Percentiles rank a stretch among this genome's conserved stretches.
Conservation (phyloP, 2,888 invertebrate genomes). For the Rhamnusium bicolor region DNA sequence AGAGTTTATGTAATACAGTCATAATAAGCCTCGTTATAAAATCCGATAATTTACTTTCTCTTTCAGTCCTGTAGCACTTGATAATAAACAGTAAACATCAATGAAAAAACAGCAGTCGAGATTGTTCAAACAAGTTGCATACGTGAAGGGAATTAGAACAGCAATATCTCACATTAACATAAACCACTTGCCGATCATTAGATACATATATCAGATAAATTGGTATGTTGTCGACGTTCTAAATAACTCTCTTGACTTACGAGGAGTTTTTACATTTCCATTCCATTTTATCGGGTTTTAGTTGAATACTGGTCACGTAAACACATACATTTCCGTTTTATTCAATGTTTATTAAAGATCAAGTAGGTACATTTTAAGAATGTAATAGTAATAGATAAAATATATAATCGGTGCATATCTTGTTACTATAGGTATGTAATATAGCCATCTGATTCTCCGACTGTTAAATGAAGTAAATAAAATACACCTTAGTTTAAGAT, state of each 20-base stretch:
- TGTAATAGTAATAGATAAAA: no score
- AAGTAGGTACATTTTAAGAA: not conserved
- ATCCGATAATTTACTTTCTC: slow-evolving; percentile 27
- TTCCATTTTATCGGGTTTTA: not conserved
- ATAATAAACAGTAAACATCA: slow-evolving; percentile 30
- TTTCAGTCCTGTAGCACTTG: slow-evolving; percentile 15
- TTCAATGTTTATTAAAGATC: not conserved
- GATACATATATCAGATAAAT: slow-evolving; percentile 27
- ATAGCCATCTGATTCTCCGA: no score
- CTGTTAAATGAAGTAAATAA: no score
- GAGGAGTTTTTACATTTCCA: slow-evolving; percentile 18
- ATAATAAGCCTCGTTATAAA: slow-evolving; percentile 12
- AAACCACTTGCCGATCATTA: slow-evolving; percentile 33
- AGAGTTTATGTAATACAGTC: slow-evolving; percentile 14
- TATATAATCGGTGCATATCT: no score
- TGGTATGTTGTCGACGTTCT: slow-evolving; percentile 29
- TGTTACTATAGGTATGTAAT: no score
- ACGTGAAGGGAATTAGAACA: slow-evolving; percentile 35
- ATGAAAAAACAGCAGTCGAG: slow-evolving; percentile 26
- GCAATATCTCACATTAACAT: slow-evolving; percentile 28
- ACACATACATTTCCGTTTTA: not conserved
- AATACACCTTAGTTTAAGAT: no score
- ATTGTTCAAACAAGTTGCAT: slow-evolving; percentile 24
- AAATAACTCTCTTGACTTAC: slow-evolving; percentile 14
- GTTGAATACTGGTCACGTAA: not conserved